A percentile compares a stretch with the other conserved stretches of the same genome.
These are phyloP conservation scores for Rhinolophus ferrumequinum DNA, from an alignment of 2,113 vertebrate genomes.

Conservation along the genomic window DNA sequence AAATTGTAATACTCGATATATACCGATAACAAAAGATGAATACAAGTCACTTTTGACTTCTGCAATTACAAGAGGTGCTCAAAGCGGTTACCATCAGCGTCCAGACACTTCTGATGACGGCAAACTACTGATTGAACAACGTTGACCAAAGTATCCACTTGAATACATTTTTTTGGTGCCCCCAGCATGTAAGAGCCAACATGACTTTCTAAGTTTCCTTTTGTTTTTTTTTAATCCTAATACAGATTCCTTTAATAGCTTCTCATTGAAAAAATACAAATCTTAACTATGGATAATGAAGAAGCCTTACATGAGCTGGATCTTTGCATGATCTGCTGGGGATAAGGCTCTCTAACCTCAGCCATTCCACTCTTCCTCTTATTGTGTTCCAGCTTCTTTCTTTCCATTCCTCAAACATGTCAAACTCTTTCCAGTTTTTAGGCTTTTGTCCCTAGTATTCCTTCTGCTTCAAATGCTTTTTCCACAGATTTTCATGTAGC, in stretches of 20 bases:
- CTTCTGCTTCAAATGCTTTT: conserved; percentile 11
- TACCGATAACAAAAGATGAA: no score
- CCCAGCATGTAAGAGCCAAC: not conserved
- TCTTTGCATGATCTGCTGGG: not conserved
- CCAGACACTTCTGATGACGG: no score
- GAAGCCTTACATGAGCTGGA: not conserved
- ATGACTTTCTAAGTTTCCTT: not conserved
- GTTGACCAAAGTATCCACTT: no score
- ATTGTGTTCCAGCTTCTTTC: not conserved
- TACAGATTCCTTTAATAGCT: not conserved
- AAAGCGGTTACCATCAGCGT: no score
- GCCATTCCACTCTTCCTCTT: not conserved
- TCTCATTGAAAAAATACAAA: not conserved
- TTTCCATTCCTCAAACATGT: not conserved
- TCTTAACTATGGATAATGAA: not conserved
- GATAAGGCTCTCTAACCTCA: not conserved
- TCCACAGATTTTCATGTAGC: not conserved
- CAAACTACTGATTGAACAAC: no score
- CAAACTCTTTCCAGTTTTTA: not conserved
- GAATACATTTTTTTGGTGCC: no score
- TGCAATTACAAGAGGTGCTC: no score
- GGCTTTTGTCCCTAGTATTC: not conserved
- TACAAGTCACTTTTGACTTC: no score
- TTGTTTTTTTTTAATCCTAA: not conserved
- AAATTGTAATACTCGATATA: no score